Evolutionary conservation across 2,888 invertebrate species (phyloP), one percentile per base, ranked within the genome.

Genomic region (Eupithecia pulchellata): DNA sequence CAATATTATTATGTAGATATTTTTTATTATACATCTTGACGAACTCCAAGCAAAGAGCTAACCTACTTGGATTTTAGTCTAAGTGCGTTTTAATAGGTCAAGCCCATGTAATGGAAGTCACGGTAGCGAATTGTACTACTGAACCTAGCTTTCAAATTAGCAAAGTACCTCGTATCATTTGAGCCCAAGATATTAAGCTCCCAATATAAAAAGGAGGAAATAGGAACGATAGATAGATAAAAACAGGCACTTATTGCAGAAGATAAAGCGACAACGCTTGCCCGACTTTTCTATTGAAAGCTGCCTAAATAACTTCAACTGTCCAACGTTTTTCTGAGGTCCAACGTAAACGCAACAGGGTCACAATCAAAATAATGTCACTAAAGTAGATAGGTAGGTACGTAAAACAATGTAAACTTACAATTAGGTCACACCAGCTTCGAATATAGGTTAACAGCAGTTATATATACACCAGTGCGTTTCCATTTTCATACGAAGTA

Each of bases 381-480:
- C 17, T 8, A 57, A 36, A 61, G 32, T 36, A 20, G 61, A 34
- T 9, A 60, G 1, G 4, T 20, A n/a, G 1, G 5, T n/a, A 60
- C 58, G 20, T 32, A 62, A 27, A 34, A 14, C 36, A 62, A 62
- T 32, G 61, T 34, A 20, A 20, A 62, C 36, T 17, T 29, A 27
- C 29, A 47, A 55, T 52, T 5, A 32, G 52, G 61, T 61, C 61
- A 61, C 61, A 61, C 61, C 60, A 60, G 55, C 29, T 47, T 9
- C 57, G 25, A 29, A 66, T 60, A 66, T 60, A 60, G 66, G 66
- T 66, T 58, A 60, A 42, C 13, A 20, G 13, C 27, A 66, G 61
- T 6, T 20, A 27, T 11, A 36, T 36, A 13, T 32, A 60, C 5
- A 61, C 61, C 32, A 25, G 34, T 61, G 32, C n/a, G 13, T 61